Base-by-base conservation (phyloP, 64 coral and sea anemone species). In the Dendrophyllia cribrosa region DNA sequence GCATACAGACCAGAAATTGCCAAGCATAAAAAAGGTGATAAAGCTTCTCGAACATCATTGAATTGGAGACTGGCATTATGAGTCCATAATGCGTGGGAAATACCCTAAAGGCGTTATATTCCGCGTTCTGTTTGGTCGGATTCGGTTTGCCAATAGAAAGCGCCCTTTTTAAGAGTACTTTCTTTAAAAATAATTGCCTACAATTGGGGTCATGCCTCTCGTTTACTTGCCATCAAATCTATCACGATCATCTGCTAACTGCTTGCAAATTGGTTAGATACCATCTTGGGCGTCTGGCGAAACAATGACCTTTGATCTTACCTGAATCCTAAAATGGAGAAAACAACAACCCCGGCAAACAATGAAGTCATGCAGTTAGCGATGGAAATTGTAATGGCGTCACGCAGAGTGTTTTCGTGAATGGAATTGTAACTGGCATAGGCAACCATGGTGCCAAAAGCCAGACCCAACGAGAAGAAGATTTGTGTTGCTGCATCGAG, bases 251-350 rank as follows among this genome's bases (percentile, higher is more conserved):
- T 56, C 12, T 56, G 12, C 3, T n/a, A 14, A 64, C 13, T 51
- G 11, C 15, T 9, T 14, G 10, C 14, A 59, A 61, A 44, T 19
- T 23, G 44, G 13, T 21, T 46, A 2, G 3, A 70, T 45, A 12
- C 23, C 23, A 75, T 8, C 4, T 51, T 24, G 22, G 71, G 44
- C 26, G 47, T 72, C 20, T 72, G 74, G 60, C 70, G 43, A 14
- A 58, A 43, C 58, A 83, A 25, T 63, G 55, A 34, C 47, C 12
- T n/a, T 3, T 47, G 22, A 56, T 75, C 93, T 95, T 88, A 95
- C 96, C 93, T 95, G 76, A 98, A 98, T 86, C 96, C 96, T 67
- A 98, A 88, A 67, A 98, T 98, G 50, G 96, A 98, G 93, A 98
- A 98, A 88, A 98, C 93, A 75, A 98, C 96, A 68, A 98, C 86